Conservation (phyloP, 2,888 invertebrate genomes). For the Conops quadrifasciatus region DNA sequence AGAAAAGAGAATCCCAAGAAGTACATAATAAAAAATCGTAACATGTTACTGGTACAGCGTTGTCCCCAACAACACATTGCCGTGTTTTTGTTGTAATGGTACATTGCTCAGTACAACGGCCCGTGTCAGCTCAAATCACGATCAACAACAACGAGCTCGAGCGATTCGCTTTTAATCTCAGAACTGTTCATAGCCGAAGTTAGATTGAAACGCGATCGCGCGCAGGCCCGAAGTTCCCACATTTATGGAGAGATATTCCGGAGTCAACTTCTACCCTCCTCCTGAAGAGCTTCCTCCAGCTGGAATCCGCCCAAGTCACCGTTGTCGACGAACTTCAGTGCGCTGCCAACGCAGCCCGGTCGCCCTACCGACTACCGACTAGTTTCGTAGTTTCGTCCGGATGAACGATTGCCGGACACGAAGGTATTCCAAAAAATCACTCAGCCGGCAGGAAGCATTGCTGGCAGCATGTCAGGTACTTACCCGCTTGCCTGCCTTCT, state of each 20-base stretch:
- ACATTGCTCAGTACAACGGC: background rate
- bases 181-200: background rate
- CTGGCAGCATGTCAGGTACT: slow-evolving; percentile 31
- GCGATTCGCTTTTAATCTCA: slow-evolving; percentile 27
- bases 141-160: slow-evolving; percentile 48
- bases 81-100: slow-evolving; percentile 19
- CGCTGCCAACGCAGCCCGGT: too few species aligned
- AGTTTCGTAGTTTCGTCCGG: background rate
- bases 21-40: slow-evolving; percentile 27
- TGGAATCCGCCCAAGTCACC: background rate
- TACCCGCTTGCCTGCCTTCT: too few species aligned
- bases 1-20: too few species aligned
- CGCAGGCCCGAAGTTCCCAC: background rate
- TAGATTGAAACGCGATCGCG: slow-evolving; percentile 7
- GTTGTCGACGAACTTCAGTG: background rate
- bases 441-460: slow-evolving; percentile 41
- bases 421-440: slow-evolving; percentile 37
- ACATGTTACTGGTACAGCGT: slow-evolving; percentile 32
- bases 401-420: slow-evolving; percentile 14
- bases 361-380: slow-evolving; percentile 14
- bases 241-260: slow-evolving; percentile 1
- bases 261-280: background rate
- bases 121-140: slow-evolving; percentile 62
- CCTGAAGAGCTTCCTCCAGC: background rate
- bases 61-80: too few species aligned